Evolutionary conservation across 2,113 vertebrate species (phyloP), one percentile per base, ranked within the genome.

Genomic region (Lycocorax pyrrhopterus): DNA sequence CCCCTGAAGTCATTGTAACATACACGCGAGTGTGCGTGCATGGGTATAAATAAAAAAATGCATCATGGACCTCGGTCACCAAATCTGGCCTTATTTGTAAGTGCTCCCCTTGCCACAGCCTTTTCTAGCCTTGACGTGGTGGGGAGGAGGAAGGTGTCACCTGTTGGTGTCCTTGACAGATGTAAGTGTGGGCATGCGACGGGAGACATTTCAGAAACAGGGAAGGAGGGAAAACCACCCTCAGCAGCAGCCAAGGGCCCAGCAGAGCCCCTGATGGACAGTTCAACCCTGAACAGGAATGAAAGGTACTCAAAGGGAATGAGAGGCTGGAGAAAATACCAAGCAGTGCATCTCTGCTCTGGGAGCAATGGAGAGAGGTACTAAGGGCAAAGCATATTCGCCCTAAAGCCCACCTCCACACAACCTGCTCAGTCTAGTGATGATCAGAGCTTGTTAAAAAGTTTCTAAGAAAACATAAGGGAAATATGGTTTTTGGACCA

Each of bases 31-130:
- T 30, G 86, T 95, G 97, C 96, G 96, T 97, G 94, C 91, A 44
- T 68, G 96, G 94, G 97, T 98, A 98, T 97, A 98, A 98, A 98
- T 98, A 98, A 95, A 97, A 96, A 97, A 97, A 97, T 94, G 97
- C 95, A 96, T 98, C 97, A 98, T 75, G 96, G 84, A 76, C 87
- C 93, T 95, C 5, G 4, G 95, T 71, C 97, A 95, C 87, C 88
- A 94, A 93, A 94, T 90, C 96, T 71, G 95, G 94, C 96, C 98
- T 98, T 96, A 96, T 97, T 97, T 97, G 97, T 97, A 96, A 82
- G 87, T 12, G 77, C 83, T 97, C 85, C 93, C 91, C 94, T 96
- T 53, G 67, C 96, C 92, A 82, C 92, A 85, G 88, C 83, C 95
- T 94, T 94, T 94, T 95, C 93, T 71, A 94, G 96, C 67, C 86